Evolutionary conservation across 2,797 vertebrate species (phyloP), one percentile per base, ranked within the genome.

Genomic region (Rhodeus uyekii): DNA sequence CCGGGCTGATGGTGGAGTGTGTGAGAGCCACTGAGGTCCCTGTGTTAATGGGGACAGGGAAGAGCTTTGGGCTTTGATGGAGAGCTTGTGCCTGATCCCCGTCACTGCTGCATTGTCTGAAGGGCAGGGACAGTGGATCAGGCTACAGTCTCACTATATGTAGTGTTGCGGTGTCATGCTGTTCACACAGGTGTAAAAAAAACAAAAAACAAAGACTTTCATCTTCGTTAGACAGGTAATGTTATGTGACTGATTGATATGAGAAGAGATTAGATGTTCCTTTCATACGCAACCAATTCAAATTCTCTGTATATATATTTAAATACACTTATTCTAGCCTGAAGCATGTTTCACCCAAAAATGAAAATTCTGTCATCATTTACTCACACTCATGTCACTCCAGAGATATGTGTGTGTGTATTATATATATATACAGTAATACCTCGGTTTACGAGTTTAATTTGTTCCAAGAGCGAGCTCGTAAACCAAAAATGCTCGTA

Each of bases 21-120:
- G 80, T 50, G 81, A 61, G 42, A 65, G 69, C 42, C n/a, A 55
- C 61, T 3, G 67, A 69, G 84, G 76, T 69, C 80, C 58, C 80
- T 6, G 46, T 83, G 46, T 82, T 75, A 81, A 84, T 76, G 48
- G 80, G 46, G 76, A 81, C 53, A 64, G 53, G 78, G 63, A 65
- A 48, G 19, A 76, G 64, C 46, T 83, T 34, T 55, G 50, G 36
- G 48, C 46, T 84, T 83, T 85, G 76, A 87, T 80, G 65, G 71
- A 64, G 74, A 69, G 81, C 29, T 72, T 77, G 53, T 86, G 76
- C 76, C 55, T 77, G 80, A 82, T 78, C 63, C 19, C 38, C 75
- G 1, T 67, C 61, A 63, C 61, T 53, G 32, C 38, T 71, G 36
- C 58, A 64, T 79, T 80, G 69, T 77, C 24, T 58, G 74, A 81